Percentiles rank a stretch among this genome's conserved stretches.
phyloP scores from a whole-genome alignment of 2,113 vertebrate species.

The Nicator chloris region DNA sequence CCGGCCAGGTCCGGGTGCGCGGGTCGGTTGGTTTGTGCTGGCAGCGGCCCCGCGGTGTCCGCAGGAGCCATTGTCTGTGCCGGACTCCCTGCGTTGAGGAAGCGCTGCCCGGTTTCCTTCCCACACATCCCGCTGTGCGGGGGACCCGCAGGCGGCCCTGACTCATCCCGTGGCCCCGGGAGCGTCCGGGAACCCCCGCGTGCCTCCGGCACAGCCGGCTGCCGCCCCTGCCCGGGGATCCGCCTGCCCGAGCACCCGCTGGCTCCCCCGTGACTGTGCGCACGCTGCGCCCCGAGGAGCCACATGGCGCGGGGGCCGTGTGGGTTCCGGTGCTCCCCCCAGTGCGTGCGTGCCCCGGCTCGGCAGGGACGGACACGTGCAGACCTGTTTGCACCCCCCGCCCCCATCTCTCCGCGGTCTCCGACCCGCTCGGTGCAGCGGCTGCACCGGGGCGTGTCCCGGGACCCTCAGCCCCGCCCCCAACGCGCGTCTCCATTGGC shows the following conservation, averaged over 20 bases:
- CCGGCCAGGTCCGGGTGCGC: not conserved
- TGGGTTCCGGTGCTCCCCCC: not conserved
- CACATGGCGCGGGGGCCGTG: not conserved
- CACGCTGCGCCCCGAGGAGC: not conserved
- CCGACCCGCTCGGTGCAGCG: not conserved
- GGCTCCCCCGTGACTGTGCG: not conserved
- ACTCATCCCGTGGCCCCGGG: not conserved
- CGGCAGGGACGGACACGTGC: not conserved
- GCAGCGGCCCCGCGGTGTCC: not conserved
- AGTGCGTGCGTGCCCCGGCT: not conserved
- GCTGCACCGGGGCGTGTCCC: not conserved
- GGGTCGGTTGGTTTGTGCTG: not conserved
- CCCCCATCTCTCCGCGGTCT: too few species aligned
- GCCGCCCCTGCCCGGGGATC: not conserved
- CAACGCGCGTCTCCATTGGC: not conserved
- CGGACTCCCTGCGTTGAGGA: not conserved
- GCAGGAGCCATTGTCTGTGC: not conserved
- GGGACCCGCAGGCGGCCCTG: not conserved
- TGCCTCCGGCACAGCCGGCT: not conserved
- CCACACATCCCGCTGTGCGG: not conserved
- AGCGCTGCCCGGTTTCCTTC: not conserved
- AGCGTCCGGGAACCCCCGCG: not conserved
- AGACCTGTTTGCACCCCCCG: fast-evolving
- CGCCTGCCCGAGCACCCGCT: too few species aligned
- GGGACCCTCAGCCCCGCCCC: not conserved